A percentile compares a stretch with the other conserved stretches of the same genome.
phyloP scores from a whole-genome alignment of 1,140 invertebrate species.

The Heliconius hewitsoni region DNA sequence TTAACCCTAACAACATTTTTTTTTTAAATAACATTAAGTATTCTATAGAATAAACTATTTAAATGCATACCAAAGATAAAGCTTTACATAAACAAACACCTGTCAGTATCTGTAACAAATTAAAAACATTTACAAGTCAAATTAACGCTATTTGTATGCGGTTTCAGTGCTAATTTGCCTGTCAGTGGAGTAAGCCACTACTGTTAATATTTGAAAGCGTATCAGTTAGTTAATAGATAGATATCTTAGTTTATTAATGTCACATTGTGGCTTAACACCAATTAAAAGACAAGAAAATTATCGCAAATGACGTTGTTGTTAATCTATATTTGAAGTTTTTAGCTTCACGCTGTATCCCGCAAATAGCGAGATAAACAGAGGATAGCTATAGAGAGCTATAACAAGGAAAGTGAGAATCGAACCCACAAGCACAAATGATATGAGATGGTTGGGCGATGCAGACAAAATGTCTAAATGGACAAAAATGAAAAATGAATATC shows the following conservation, averaged over 20 bases:
- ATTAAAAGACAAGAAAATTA: no score
- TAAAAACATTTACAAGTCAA: constrained; percentile 14
- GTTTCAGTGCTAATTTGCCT: constrained; percentile 2
- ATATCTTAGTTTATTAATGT: constrained; percentile 4
- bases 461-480: no score
- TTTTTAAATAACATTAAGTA: not conserved
- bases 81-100: not conserved
- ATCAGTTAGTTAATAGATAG: not conserved
- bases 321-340: no score
- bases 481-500: no score
- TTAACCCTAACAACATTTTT: no score
- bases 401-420: not conserved
- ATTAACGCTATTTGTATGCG: not conserved
- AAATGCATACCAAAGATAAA: not conserved
- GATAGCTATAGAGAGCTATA: no score
- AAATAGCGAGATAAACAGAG: not conserved
- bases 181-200: not conserved
- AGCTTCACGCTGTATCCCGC: no score
- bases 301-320: no score
- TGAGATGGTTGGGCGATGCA: no score
- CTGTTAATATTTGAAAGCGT: not conserved
- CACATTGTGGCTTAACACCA: not conserved
- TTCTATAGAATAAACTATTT: not conserved
- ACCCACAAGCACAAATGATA: not conserved
- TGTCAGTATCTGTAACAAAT: constrained; percentile 12